Percentiles rank a stretch among this genome's conserved stretches.
Evolutionary conservation across 2,888 invertebrate species (phyloP).

Genomic region (Stictocephala bisonia): DNA sequence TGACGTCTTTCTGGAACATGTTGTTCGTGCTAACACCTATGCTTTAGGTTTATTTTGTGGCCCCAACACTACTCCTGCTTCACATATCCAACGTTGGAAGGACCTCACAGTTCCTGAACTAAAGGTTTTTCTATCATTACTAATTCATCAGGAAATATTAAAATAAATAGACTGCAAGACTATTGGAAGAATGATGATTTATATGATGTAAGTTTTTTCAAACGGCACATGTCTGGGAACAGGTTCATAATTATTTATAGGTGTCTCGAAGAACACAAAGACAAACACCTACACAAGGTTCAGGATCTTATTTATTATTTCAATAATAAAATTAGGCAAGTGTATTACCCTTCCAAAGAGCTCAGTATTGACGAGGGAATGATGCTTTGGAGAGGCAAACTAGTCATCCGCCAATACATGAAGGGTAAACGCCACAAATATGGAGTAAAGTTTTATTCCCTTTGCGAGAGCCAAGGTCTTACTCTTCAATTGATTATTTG

Average conservation of each 20-base stretch:
- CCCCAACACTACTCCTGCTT: background rate
- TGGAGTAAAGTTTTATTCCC: slow-evolving; percentile 8
- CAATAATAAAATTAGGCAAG: slow-evolving; percentile 48
- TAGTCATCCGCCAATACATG: slow-evolving; percentile 46
- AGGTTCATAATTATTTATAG: slow-evolving; percentile 9
- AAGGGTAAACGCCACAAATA: slow-evolving; percentile 9
- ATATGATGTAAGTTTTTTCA: background rate
- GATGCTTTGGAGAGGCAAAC: slow-evolving; percentile 55
- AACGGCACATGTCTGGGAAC: slow-evolving; percentile 7
- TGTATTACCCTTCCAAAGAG: slow-evolving; percentile 49
- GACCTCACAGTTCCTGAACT: slow-evolving; percentile 10
- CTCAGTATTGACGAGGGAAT: slow-evolving; percentile 51
- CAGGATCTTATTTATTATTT: slow-evolving; percentile 55
- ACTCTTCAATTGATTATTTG: slow-evolving; percentile 5
- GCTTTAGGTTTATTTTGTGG: slow-evolving; percentile 2
- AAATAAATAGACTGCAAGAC: slow-evolving; percentile 24
- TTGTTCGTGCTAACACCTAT: slow-evolving; percentile 15
- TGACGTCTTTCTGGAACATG: slow-evolving; percentile 19
- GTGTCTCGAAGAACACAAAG: background rate
- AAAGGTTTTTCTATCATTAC: slow-evolving; percentile 2
- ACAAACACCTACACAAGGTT: slow-evolving; percentile 33
- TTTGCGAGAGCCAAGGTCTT: slow-evolving; percentile 15
- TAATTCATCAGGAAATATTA: slow-evolving; percentile 8
- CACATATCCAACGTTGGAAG: background rate
- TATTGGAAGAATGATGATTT: slow-evolving; percentile 21